Evolutionary conservation across 2,888 invertebrate species (phyloP).

Genomic region (Sesia apiformis): DNA sequence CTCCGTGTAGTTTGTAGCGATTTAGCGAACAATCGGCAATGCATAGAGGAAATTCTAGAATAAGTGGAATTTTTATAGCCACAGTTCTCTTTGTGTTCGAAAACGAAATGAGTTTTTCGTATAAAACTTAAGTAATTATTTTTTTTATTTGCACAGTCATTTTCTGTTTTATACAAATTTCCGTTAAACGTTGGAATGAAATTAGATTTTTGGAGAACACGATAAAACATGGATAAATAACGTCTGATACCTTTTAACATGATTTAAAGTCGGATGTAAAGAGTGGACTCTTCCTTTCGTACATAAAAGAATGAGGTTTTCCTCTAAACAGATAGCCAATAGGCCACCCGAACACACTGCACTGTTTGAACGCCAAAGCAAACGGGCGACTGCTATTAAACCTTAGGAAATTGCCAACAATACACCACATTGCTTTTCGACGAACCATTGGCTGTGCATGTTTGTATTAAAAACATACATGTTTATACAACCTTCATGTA

Average conservation of each 20-base stretch:
- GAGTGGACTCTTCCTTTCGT: background rate
- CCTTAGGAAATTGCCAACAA: conserved; percentile 31
- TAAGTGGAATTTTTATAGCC: conserved; percentile 39
- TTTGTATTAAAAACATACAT: too few species aligned
- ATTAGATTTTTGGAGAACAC: too few species aligned
- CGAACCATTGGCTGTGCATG: conserved; percentile 10
- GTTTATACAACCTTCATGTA: too few species aligned
- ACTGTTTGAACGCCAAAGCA: conserved; percentile 35
- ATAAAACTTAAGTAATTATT: too few species aligned
- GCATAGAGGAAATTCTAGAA: conserved; percentile 46
- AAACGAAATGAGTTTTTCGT: background rate
- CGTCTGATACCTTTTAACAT: too few species aligned
- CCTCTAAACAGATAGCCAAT: background rate
- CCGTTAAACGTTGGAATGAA: too few species aligned
- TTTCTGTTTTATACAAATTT: too few species aligned
- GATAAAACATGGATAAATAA: too few species aligned
- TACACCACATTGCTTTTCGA: conserved; percentile 19
- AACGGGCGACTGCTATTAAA: conserved; percentile 34
- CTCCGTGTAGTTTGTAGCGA: conserved; percentile 34
- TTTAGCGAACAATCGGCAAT: conserved; percentile 38
- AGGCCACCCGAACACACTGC: conserved; percentile 4
- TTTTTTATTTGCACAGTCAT: too few species aligned
- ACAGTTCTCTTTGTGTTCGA: conserved; percentile 8
- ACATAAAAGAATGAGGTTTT: background rate
- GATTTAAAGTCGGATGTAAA: background rate